Evolutionary conservation across 2,113 vertebrate genomes (phyloP).

Genomic region (Tragelaphus scriptus): DNA sequence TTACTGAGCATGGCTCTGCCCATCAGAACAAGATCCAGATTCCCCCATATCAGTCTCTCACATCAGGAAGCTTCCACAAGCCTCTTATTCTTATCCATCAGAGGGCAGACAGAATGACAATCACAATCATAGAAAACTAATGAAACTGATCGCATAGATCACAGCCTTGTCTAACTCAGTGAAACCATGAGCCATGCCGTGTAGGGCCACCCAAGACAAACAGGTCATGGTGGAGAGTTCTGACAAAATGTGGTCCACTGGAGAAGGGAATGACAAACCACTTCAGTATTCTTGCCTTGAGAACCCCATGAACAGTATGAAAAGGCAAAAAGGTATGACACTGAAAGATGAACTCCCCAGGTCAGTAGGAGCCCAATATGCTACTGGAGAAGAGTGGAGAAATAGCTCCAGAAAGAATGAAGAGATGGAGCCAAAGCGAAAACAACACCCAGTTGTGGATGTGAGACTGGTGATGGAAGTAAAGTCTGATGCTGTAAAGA

Average conservation of each 20-base stretch:
- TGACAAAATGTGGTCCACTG: not conserved
- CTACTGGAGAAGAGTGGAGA: not conserved
- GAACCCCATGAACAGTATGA: not conserved
- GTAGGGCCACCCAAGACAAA: not conserved
- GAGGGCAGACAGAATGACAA: not conserved
- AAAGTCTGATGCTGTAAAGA: not conserved
- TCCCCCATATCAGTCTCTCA: not conserved
- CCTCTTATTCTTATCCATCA: not conserved
- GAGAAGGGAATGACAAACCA: not conserved
- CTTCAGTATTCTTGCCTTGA: not conserved
- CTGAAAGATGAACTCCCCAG: not conserved
- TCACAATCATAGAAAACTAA: not conserved
- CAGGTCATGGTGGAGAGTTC: not conserved
- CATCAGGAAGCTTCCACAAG: not conserved
- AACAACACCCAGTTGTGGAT: not conserved
- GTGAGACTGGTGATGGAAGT: not conserved
- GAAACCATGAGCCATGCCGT: rapidly evolving
- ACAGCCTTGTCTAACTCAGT: not conserved
- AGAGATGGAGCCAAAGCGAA: not conserved
- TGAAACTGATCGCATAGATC: rapidly evolving
- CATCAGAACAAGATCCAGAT: not conserved
- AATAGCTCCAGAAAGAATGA: not conserved
- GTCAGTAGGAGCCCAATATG: too few relatives aligned
- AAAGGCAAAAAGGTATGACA: not conserved
- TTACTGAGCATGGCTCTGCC: not conserved